Percentiles rank a stretch among this genome's conserved stretches.
Conservation (phyloP, 37 sponge, comb jelly and placozoan species). For the Agelas oroides region DNA sequence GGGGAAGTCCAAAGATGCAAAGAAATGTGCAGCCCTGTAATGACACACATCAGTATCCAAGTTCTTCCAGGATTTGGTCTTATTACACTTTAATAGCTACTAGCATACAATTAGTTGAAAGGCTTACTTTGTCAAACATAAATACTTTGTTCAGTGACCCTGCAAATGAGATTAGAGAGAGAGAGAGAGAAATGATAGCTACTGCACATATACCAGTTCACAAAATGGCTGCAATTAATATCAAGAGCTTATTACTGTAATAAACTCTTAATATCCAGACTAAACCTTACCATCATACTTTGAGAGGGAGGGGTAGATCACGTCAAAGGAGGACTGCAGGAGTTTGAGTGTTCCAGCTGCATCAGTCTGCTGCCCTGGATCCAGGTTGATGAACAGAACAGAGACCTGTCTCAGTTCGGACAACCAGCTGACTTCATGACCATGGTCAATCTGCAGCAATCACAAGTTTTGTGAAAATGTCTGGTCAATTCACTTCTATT, state of each 20-base stretch:
- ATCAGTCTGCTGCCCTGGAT: slow-evolving; percentile 48
- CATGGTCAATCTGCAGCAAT: slow-evolving; percentile 74
- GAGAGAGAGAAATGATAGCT: too few relatives aligned
- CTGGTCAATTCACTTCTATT: too few relatives aligned
- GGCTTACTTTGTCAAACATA: slow-evolving; percentile 91
- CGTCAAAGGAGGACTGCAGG: slow-evolving; percentile 71
- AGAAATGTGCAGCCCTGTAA: slow-evolving; percentile 91
- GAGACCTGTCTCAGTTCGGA: slow-evolving; percentile 90
- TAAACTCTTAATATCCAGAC: too few relatives aligned
- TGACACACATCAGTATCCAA: too few relatives aligned
- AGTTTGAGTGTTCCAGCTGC: slow-evolving; percentile 39
- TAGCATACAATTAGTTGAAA: neutral
- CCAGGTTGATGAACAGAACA: slow-evolving; percentile 89
- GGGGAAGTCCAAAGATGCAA: slow-evolving; percentile 93
- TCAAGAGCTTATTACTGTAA: too few relatives aligned
- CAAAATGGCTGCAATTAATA: too few relatives aligned
- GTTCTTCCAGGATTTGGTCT: too few relatives aligned
- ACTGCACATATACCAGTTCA: too few relatives aligned
- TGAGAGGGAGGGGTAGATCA: slow-evolving; percentile 46
- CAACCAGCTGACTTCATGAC: slow-evolving; percentile 82
- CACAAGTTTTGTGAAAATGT: too few relatives aligned
- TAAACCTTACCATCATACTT: slow-evolving; percentile 54
- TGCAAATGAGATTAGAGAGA: neutral
- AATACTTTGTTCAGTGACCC: slow-evolving; percentile 92
- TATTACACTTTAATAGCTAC: too few relatives aligned